phyloP scores from a whole-genome alignment of 2,888 invertebrate genomes.

The Campoplex nolae region DNA sequence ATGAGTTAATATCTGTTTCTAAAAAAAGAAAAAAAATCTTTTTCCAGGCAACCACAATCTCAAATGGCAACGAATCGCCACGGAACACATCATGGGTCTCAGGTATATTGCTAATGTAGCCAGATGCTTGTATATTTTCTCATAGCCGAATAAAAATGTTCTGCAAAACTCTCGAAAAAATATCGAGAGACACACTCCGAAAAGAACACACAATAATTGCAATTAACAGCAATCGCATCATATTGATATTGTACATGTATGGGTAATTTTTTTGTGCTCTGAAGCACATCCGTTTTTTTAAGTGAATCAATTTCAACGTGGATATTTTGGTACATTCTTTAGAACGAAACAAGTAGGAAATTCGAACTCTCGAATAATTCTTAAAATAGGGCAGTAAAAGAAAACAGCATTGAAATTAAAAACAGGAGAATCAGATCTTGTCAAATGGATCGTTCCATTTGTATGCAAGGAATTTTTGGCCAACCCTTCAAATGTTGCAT shows the following conservation, averaged over 20 bases:
- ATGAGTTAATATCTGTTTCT: background rate
- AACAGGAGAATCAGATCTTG: background rate
- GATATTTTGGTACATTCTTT: background rate
- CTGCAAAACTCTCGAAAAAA: conserved; percentile 54
- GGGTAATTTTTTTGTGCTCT: conserved; percentile 13
- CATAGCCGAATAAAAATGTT: conserved; percentile 68
- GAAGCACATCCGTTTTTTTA: background rate
- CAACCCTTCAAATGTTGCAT: conserved; percentile 3
- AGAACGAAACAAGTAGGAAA: background rate
- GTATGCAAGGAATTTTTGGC: conserved; percentile 1
- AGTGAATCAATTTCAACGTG: background rate
- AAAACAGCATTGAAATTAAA: background rate
- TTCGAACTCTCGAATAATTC: background rate
- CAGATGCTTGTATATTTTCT: conserved; percentile 70
- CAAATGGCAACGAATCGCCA: conserved; percentile 79
- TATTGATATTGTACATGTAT: conserved; percentile 33
- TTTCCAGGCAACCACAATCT: conserved; percentile 78
- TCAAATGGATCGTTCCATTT: conserved; percentile 9
- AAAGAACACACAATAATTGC: conserved; percentile 39
- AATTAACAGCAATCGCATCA: conserved; percentile 46
- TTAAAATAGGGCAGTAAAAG: background rate
- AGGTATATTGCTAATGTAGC: conserved; percentile 82
- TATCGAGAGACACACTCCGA: conserved; percentile 46
- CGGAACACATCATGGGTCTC: conserved; percentile 78
- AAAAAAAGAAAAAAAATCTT: background rate